Base-by-base conservation (phyloP, 2,888 invertebrate species). In the Smittia sp. region DNA sequence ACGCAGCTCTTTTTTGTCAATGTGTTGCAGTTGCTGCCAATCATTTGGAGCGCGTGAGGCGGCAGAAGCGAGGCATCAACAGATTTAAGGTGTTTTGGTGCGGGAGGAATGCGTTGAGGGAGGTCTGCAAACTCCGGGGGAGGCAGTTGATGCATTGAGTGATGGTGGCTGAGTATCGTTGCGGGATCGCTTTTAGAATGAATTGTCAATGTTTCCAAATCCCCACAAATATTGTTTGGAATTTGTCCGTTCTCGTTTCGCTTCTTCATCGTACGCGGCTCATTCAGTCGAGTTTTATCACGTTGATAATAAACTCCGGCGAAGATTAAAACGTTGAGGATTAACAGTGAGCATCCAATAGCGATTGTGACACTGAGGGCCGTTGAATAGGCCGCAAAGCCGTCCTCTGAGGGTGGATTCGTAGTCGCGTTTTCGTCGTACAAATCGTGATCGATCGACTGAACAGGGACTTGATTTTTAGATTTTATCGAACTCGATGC, bases 291-390 rank as follows among this genome's bases (percentile, higher is more conserved):
- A 75, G 91, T 90, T 81, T 93, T 93, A 79, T 93, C 93, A 73
- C 93, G 85, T 79, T 96, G 96, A 80, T 96, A 96, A 81, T 96
- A 96, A 0, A 96, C 94, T 1, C 94, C 96, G 73, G 96, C 96
- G 80, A 96, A 96, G 79, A 97, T 94, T 27, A 96, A 84, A 63
- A 96, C 93, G 80, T 97, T 97, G 1, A 97, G 84, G 78, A 96
- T 94, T 22, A 97, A 86, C 75, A 97, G 83, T 2, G 94, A 94
- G 79, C 96, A 95, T 46, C 97, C 97, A 76, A 97, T 95, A 66
- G 96, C 96, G 77, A 97, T 94, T 18, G 95, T 96, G 0, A 95
- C 94, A 81, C 94, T 94, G 13, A 96, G 83, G 1, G 95, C 95
- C 1, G 95, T 94, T 0, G 93, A 93, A 79, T 95, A 95, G 0